Base-by-base conservation (phyloP, 2,888 invertebrate genomes). In the Platypus cylindrus region DNA sequence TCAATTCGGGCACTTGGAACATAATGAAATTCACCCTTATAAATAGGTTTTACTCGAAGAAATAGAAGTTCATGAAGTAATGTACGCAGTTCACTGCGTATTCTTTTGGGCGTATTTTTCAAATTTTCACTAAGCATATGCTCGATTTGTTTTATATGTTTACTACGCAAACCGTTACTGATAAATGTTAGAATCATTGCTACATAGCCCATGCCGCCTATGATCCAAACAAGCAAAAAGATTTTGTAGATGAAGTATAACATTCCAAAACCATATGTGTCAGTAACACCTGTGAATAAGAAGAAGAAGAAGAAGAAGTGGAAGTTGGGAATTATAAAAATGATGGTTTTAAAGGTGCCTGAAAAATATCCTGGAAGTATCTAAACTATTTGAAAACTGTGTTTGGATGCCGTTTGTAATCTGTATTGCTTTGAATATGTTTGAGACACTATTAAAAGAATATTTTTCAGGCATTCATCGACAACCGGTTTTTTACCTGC, bases 111-210 rank as follows among this genome's bases (percentile, higher is more conserved):
- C 0, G 86, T 86, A 18, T 73, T 72, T 54, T 81, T 83, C 38
- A 86, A 67, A 54, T 84, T 84, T 41, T 68, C 63, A 1, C 82
- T 78, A 34, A 87, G 64, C 55, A 81, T 78, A 49, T 80, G 80
- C 56, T 87, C 86, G 43, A 86, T 62, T 48, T 69, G 67, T 22
- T 73, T 71, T 34, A 87, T 69, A 48, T 74, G 69, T 55, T 86
- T 83, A 46, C 83, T 84, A 33, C 71, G 66, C 72, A 83, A 70
- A 3, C 78, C 82, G 38, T 75, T 71, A 1, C 84, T 78, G 45
- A 89, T 83, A 53, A 86, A 87, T 2, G 83, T 82, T 47, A 87
- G 73, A 28, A 87, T 75, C 90, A 91, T 91, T 15, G 89, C 76
- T 27, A 89, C 72, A 59, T 91, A 91, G 1, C 90, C 90, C 43